These are phyloP conservation scores for Cydia strobilella DNA, from an alignment of 1,140 invertebrate species.

Conservation along the genomic window DNA sequence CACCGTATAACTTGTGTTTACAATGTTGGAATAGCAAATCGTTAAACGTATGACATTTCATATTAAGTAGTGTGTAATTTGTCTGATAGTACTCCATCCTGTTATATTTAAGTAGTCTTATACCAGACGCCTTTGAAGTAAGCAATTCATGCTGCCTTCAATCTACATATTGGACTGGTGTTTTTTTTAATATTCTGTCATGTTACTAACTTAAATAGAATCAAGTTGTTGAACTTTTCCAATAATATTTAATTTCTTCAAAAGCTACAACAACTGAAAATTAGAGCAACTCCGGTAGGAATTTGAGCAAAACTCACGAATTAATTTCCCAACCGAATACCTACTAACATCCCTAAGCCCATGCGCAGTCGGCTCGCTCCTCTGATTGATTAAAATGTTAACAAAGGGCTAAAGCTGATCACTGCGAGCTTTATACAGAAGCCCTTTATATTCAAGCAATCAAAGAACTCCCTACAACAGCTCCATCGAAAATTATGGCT, in stretches of 20 bases:
- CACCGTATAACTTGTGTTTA: too few species aligned
- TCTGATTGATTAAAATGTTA: constrained; percentile 77
- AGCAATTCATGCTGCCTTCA: too few species aligned
- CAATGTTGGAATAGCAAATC: too few species aligned
- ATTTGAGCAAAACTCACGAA: constrained; percentile 12
- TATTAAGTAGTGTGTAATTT: too few species aligned
- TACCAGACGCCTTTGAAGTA: too few species aligned
- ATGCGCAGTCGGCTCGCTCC: constrained; percentile 27
- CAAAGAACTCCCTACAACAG: constrained; percentile 67
- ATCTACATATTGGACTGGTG: too few species aligned
- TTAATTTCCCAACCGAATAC: constrained; percentile 22
- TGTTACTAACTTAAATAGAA: too few species aligned
- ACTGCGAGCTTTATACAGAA: constrained; percentile 63
- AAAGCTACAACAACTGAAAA: neutral
- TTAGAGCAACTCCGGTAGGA: neutral
- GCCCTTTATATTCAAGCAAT: constrained; percentile 73
- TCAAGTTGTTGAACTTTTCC: neutral
- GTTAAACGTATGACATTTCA: too few species aligned
- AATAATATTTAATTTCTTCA: constrained; percentile 2
- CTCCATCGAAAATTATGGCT: constrained; percentile 30
- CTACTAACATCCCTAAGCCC: constrained; percentile 11
- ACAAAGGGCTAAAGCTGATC: constrained; percentile 77
- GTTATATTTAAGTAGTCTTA: too few species aligned
- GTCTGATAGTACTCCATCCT: too few species aligned
- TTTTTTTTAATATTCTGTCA: too few species aligned